phyloP scores from a whole-genome alignment of 2,113 vertebrate genomes.

The Fukomys damarensis region DNA sequence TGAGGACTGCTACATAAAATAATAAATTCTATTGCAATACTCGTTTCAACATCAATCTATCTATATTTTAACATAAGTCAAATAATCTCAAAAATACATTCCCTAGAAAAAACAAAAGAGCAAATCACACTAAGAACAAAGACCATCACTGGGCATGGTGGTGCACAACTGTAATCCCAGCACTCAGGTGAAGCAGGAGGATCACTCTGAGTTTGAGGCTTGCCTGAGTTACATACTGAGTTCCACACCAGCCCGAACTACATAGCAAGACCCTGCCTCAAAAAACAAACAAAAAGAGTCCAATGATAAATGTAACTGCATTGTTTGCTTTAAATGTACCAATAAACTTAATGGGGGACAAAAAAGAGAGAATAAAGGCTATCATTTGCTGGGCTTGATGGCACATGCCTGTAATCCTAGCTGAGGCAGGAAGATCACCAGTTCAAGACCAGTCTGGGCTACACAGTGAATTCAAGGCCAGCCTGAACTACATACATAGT shows the following conservation, averaged over 20 bases:
- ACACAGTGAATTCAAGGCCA: too few relatives aligned
- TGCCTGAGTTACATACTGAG: neutral
- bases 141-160: neutral
- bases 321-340: too few relatives aligned
- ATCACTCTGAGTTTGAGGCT: neutral
- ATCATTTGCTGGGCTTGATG: neutral
- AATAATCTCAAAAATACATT: slow-evolving; percentile 16
- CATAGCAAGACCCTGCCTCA: neutral
- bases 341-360: too few relatives aligned
- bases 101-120: neutral
- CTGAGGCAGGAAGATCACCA: too few relatives aligned
- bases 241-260: neutral
- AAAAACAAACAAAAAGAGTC: too few relatives aligned
- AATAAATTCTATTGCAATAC: neutral
- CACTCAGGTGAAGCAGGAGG: neutral
- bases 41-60: slow-evolving; percentile 26
- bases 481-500: too few relatives aligned
- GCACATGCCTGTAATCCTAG: too few relatives aligned
- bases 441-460: too few relatives aligned
- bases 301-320: too few relatives aligned
- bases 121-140: neutral
- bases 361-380: neutral
- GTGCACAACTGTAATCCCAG: neutral
- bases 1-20: neutral
- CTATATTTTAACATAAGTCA: slow-evolving; percentile 27